Conservation (phyloP, 1,140 invertebrate species). For the Rhizoglyphus robini region DNA sequence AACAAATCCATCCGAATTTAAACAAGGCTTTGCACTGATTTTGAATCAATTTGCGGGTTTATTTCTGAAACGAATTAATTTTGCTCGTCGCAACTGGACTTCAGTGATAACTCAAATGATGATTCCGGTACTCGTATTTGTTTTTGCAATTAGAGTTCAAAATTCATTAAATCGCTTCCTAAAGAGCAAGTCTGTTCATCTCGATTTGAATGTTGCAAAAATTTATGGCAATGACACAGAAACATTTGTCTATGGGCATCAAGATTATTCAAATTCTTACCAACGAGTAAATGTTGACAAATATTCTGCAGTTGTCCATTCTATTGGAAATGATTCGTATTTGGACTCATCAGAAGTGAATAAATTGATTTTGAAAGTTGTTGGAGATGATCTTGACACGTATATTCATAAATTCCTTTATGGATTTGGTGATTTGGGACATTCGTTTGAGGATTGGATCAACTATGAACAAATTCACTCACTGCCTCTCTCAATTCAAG, state of each 20-base stretch:
- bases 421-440: not conserved
- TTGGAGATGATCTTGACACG: not conserved
- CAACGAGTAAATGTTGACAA: not conserved
- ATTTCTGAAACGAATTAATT: constrained; percentile 27
- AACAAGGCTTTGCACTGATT: not conserved
- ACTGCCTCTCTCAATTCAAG: constrained; percentile 6
- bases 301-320: too few relatives aligned
- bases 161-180: too few relatives aligned
- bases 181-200: not conserved
- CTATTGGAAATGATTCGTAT: too few relatives aligned
- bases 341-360: not conserved
- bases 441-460: constrained; percentile 8
- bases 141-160: constrained; percentile 2
- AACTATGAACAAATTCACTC: constrained; percentile 22
- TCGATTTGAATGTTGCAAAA: constrained; percentile 18
- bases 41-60: constrained; percentile 21
- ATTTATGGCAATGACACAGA: constrained; percentile 21
- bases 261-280: not conserved
- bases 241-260: constrained; percentile 14
- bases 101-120: constrained; percentile 23
- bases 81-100: constrained; percentile 23
- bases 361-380: not conserved
- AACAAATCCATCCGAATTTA: not conserved
- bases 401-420: not conserved
- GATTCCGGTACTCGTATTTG: constrained; percentile 22